These are phyloP conservation scores for Bombycilla garrulus DNA, from an alignment of 2,113 vertebrate species.

Conservation along the genomic window DNA sequence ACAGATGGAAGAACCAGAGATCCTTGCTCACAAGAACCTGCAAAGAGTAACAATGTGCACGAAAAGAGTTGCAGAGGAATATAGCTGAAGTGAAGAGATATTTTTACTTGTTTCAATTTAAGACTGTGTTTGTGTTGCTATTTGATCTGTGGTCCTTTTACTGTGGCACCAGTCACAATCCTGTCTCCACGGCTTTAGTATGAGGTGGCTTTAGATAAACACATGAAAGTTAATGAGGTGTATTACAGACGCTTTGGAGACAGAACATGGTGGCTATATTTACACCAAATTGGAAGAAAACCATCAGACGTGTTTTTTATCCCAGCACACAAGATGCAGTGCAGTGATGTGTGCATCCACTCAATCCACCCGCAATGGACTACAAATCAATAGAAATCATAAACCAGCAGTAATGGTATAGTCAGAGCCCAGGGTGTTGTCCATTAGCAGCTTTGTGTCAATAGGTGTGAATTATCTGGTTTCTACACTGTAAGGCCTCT, in stretches of 20 bases:
- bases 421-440: neutral
- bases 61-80: neutral
- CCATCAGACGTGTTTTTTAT: neutral
- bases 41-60: fast-evolving
- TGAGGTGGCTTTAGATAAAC: neutral
- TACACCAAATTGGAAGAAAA: neutral
- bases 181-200: neutral
- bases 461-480: neutral
- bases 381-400: neutral
- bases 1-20: neutral
- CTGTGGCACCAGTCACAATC: neutral
- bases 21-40: neutral
- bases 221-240: neutral
- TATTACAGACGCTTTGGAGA: neutral
- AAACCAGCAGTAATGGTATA: neutral
- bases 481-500: neutral
- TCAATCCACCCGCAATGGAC: neutral
- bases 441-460: neutral
- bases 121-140: neutral
- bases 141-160: neutral
- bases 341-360: neutral
- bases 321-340: neutral
- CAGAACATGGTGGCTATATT: neutral
- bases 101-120: neutral
- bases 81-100: neutral